A percentile compares a stretch with the other conserved stretches of the same genome.
These are phyloP conservation scores for Drosophila oshimai DNA, from an alignment of 1,140 invertebrate species.

Conservation along the genomic window DNA sequence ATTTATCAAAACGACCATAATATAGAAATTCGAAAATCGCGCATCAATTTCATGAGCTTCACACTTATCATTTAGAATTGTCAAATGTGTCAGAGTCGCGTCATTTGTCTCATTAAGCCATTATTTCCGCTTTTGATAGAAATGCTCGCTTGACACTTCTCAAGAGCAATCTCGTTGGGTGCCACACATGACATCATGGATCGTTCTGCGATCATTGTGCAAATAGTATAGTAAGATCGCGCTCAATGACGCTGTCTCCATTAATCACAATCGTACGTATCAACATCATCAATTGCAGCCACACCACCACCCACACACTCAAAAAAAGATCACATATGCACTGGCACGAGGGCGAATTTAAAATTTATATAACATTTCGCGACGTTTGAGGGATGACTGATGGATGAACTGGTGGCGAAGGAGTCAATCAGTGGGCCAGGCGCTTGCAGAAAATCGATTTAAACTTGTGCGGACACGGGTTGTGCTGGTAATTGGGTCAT, in stretches of 20 bases:
- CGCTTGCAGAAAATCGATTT: constrained; percentile 14
- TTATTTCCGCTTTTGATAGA: constrained; percentile 66
- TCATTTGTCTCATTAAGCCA: constrained; percentile 77
- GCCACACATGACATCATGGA: constrained; percentile 61
- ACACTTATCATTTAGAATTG: constrained; percentile 56
- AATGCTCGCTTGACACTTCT: constrained; percentile 55
- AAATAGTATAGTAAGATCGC: constrained; percentile 43
- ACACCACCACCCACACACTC: constrained; percentile 29
- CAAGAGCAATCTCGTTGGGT: constrained; percentile 49
- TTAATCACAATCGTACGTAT: constrained; percentile 69
- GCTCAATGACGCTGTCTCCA: constrained; percentile 69
- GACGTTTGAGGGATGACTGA: constrained; percentile 28
- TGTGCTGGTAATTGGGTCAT: background rate
- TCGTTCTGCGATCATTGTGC: constrained; percentile 42
- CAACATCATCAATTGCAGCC: constrained; percentile 57
- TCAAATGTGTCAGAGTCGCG: constrained; percentile 55
- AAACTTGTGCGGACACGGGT: background rate
- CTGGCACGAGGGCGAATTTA: constrained; percentile 52
- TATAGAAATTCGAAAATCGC: background rate
- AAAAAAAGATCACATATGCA: constrained; percentile 40
- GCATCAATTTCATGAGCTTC: constrained; percentile 33
- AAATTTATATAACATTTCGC: constrained; percentile 46
- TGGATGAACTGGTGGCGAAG: constrained; percentile 3
- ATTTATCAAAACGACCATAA: constrained; percentile 2
- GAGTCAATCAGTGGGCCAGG: constrained; percentile 56